Percentiles rank a stretch among this genome's conserved stretches.
Evolutionary conservation across 2,888 invertebrate species (phyloP).

Genomic region (Drosophila atripex): DNA sequence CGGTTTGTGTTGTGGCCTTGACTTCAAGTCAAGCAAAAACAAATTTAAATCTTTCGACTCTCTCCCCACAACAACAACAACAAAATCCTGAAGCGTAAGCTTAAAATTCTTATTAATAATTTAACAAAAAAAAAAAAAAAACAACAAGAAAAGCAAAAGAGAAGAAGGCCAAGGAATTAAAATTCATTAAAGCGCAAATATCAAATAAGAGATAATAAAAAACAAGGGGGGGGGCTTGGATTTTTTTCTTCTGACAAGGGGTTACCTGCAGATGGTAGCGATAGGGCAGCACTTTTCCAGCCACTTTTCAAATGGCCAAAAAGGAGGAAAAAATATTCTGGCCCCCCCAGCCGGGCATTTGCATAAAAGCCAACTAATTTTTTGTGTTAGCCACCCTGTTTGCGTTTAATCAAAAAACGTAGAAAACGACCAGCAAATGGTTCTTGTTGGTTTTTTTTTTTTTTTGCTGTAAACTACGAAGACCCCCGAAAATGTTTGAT

Average conservation of each 20-base stretch:
- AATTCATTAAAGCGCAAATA: slow-evolving; percentile 60
- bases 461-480: slow-evolving; percentile 29
- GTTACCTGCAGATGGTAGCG: slow-evolving; percentile 53
- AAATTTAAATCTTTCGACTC: slow-evolving; percentile 48
- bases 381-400: slow-evolving; percentile 57
- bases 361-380: slow-evolving; percentile 80
- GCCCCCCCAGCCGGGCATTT: slow-evolving; percentile 55
- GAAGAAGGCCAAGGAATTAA: slow-evolving; percentile 23
- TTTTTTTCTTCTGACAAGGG: slow-evolving; percentile 46
- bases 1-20: slow-evolving; percentile 11
- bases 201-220: slow-evolving; percentile 51
- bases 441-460: slow-evolving; percentile 4
- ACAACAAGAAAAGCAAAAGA: slow-evolving; percentile 17
- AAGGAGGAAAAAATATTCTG: slow-evolving; percentile 1
- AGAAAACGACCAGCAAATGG: slow-evolving; percentile 36
- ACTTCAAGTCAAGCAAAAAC: slow-evolving; percentile 17
- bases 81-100: slow-evolving; percentile 49
- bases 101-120: slow-evolving; percentile 64
- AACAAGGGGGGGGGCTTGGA: not conserved
- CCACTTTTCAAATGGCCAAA: slow-evolving; percentile 23
- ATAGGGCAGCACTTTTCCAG: slow-evolving; percentile 45
- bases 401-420: slow-evolving; percentile 79
- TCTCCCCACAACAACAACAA: not conserved
- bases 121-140: slow-evolving; percentile 34
- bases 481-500: slow-evolving; percentile 24